Base-by-base conservation (phyloP, 2,113 vertebrate genomes). In the Rhinoderma darwinii region DNA sequence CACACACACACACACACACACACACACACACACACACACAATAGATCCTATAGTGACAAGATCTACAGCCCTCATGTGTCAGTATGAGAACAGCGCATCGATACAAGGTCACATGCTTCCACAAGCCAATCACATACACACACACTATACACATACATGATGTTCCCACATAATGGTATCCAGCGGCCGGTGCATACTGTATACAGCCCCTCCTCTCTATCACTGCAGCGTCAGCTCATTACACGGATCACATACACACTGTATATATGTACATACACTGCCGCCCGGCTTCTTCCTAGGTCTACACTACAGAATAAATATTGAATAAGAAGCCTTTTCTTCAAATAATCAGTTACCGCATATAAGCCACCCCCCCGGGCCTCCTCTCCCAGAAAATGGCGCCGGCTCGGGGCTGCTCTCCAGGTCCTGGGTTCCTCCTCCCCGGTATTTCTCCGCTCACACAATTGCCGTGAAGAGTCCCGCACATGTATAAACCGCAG, bases 331-430 rank as follows among this genome's bases (percentile, higher is more conserved):
- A 20, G 32, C 32, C 68, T 22, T 84, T 47, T 6, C n/a, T 25
- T 32, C 17, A 82, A 0, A 51, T 44, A 85, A n/a, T 66, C 15
- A 47, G 17, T 5, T 14, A 15, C 56, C 17, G n/a, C 20, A 39
- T 20, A 41, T 44, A 39, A 63, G 37, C 76, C 59, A 50, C 44
- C 74, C 84, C 83, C 78, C 77, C 85, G 63, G 85, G 85, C 85
- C 78, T 87, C 85, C 85, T 87, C 85, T 87, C 85, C 85, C 85
- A 87, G 68, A 87, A 87, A 87, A 87, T 87, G 85, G 85, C 85
- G 85, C 85, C 85, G 85, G 85, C 77, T 74, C 84, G 59, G 75
- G 56, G 74, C 84, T 50, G 41, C 61, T 86, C 63, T 81, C 43
- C 63, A 86, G 84, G 84, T 76, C 84, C 22, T 61, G 77, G 77